phyloP scores from a whole-genome alignment of 2,888 invertebrate species.

The Morpho deidamia region DNA sequence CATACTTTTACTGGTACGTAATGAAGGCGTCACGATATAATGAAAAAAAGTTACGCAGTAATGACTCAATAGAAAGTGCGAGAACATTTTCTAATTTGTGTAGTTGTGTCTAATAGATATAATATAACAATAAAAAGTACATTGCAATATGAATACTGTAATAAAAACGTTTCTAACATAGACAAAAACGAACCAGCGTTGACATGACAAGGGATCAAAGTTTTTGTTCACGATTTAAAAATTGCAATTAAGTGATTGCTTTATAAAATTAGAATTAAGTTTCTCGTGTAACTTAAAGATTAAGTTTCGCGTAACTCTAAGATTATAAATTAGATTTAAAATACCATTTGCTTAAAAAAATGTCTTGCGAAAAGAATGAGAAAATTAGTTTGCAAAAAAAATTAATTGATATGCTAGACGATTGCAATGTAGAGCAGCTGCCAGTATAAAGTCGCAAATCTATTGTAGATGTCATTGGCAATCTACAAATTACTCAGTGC shows the following conservation, averaged over 20 bases:
- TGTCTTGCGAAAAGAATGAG: too few species aligned
- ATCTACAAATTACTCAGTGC: too few species aligned
- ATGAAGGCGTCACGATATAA: slow-evolving; percentile 50
- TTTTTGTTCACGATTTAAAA: neutral
- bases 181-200: neutral
- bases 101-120: slow-evolving; percentile 8
- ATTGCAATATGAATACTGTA: neutral
- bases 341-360: too few species aligned
- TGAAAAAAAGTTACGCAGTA: slow-evolving; percentile 58
- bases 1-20: slow-evolving; percentile 20
- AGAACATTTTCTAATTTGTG: slow-evolving; percentile 56
- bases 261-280: neutral
- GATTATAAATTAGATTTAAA: too few species aligned
- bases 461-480: too few species aligned
- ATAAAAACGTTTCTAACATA: neutral
- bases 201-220: neutral
- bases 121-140: slow-evolving; percentile 2
- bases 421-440: too few species aligned
- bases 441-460: too few species aligned
- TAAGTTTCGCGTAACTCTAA: too few species aligned
- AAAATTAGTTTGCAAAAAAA: too few species aligned
- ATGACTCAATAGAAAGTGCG: slow-evolving; percentile 58
- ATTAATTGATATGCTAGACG: too few species aligned
- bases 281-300: neutral
- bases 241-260: neutral